Percentiles rank a stretch among this genome's conserved stretches.
These are phyloP conservation scores for Spilosoma lubricipeda DNA, from an alignment of 2,888 invertebrate species.

Conservation along the genomic window DNA sequence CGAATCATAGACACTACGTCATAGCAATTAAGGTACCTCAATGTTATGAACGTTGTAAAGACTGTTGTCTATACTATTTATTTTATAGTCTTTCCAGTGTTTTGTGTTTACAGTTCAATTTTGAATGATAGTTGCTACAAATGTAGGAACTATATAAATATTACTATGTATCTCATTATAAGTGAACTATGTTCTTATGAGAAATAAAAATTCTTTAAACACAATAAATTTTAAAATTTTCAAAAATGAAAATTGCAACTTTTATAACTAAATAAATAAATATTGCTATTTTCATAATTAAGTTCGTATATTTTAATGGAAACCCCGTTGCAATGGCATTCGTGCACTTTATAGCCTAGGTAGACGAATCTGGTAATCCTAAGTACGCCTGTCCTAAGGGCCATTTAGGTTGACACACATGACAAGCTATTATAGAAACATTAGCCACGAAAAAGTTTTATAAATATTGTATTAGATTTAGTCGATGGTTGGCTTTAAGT, in stretches of 20 bases:
- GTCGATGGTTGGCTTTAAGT: neutral
- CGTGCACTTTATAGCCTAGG: no score
- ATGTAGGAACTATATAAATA: no score
- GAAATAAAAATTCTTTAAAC: no score
- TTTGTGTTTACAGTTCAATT: conserved; percentile 53
- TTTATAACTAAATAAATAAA: no score
- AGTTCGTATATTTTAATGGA: neutral
- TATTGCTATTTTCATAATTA: neutral
- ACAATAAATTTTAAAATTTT: no score
- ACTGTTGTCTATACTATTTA: conserved; percentile 67
- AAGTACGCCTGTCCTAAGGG: no score
- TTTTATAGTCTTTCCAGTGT: conserved; percentile 49
- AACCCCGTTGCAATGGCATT: no score
- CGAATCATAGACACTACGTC: conserved; percentile 17
- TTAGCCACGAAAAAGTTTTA: neutral
- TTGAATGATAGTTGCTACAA: neutral
- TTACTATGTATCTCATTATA: no score
- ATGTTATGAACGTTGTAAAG: conserved; percentile 61
- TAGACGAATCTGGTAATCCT: neutral
- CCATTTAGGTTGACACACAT: neutral
- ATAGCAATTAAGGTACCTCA: conserved; percentile 32
- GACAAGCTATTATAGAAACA: neutral
- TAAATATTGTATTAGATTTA: no score
- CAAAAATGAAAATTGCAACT: no score
- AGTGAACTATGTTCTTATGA: no score